Percentiles rank a stretch among this genome's conserved stretches.
Evolutionary conservation across 2,888 invertebrate species (phyloP).

Genomic region (Hirtodrosophila trivittata): DNA sequence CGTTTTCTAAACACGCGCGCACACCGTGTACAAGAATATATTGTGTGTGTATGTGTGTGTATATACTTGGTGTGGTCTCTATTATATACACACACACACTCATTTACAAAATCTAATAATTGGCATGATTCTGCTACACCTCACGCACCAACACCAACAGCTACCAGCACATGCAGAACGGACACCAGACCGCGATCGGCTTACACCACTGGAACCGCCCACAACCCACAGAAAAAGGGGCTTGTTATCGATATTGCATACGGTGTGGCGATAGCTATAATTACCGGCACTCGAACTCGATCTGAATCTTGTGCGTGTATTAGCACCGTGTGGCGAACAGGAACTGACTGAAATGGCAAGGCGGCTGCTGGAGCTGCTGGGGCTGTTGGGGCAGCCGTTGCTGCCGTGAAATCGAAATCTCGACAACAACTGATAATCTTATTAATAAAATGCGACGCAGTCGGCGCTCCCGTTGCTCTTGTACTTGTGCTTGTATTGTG

Average conservation of each 20-base stretch:
- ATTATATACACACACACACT: constrained; percentile 1
- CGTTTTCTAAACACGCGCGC: constrained; percentile 69
- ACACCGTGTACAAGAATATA: constrained; percentile 47
- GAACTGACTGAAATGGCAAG: constrained; percentile 67
- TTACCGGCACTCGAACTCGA: constrained; percentile 28
- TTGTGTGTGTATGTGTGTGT: constrained; percentile 1
- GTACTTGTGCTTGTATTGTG: not conserved
- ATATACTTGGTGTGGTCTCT: constrained; percentile 1
- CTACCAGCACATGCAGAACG: constrained; percentile 8
- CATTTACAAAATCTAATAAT: constrained; percentile 19
- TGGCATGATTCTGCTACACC: constrained; percentile 30
- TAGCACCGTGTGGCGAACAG: constrained; percentile 73
- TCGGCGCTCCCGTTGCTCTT: constrained; percentile 21
- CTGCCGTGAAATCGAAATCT: constrained; percentile 69
- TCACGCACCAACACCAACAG: constrained; percentile 33
- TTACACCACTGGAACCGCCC: constrained; percentile 44
- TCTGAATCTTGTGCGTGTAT: constrained; percentile 24
- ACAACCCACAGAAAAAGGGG: constrained; percentile 13
- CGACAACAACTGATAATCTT: constrained; percentile 75
- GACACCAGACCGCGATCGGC: constrained; percentile 12
- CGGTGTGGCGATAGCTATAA: constrained; percentile 8
- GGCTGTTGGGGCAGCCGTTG: constrained; percentile 42
- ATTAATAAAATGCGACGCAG: constrained; percentile 55
- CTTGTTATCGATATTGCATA: constrained; percentile 44
- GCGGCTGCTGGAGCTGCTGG: constrained; percentile 30